Evolutionary conservation across 2,888 invertebrate genomes (phyloP).

Genomic region (Teinopalpus imperialis): DNA sequence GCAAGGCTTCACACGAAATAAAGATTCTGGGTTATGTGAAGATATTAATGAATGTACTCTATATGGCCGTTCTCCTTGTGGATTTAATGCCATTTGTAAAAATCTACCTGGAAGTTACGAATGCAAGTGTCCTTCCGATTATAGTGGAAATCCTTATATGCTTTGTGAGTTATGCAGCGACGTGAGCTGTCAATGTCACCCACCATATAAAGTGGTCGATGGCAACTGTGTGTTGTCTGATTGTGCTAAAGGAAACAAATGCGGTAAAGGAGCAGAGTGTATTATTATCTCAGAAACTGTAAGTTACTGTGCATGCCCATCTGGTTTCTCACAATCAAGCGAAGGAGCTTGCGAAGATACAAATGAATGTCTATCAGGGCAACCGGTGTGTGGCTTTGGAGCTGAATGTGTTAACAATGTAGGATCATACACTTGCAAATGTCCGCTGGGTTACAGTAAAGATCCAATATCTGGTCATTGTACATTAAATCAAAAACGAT

Average conservation of each 20-base stretch:
- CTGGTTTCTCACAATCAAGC: slow-evolving; percentile 88
- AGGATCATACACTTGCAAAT: slow-evolving; percentile 90
- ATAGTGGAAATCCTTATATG: slow-evolving; percentile 94
- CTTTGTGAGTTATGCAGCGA: slow-evolving; percentile 92
- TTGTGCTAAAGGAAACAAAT: slow-evolving; percentile 90
- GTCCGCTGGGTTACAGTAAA: slow-evolving; percentile 90
- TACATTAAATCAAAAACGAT: slow-evolving; percentile 90
- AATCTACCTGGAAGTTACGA: slow-evolving; percentile 96
- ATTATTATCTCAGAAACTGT: slow-evolving; percentile 94
- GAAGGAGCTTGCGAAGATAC: slow-evolving; percentile 94
- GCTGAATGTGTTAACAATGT: slow-evolving; percentile 91
- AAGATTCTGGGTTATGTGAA: slow-evolving; percentile 87
- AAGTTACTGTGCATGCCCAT: slow-evolving; percentile 96
- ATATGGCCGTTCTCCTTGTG: slow-evolving; percentile 90
- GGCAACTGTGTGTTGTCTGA: slow-evolving; percentile 93
- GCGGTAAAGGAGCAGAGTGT: slow-evolving; percentile 94
- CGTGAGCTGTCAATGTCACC: slow-evolving; percentile 92
- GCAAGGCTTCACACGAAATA: slow-evolving; percentile 91
- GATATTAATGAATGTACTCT: slow-evolving; percentile 94
- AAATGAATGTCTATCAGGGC: slow-evolving; percentile 90
- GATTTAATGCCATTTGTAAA: slow-evolving; percentile 94
- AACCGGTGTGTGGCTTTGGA: slow-evolving; percentile 91
- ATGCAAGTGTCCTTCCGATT: slow-evolving; percentile 94
- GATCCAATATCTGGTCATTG: slow-evolving; percentile 92
- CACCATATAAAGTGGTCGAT: slow-evolving; percentile 91